Evolutionary conservation across 2,113 vertebrate species (phyloP).

Genomic region (Mionectes macconnelli): DNA sequence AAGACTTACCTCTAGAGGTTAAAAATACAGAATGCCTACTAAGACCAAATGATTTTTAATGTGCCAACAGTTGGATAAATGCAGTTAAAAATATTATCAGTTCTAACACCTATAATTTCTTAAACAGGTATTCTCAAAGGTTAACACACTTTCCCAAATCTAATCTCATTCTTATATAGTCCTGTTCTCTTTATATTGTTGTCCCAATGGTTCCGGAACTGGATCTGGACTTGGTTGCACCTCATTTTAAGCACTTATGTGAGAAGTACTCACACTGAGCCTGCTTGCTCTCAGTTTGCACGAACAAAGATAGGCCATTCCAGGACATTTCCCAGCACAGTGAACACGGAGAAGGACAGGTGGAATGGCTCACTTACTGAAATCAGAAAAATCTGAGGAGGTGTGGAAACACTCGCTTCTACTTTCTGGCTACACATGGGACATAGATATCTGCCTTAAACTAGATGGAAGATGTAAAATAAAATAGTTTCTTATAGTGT

Average conservation of each 20-base stretch:
- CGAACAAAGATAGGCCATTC: not conserved
- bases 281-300: not conserved
- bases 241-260: not conserved
- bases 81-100: not conserved
- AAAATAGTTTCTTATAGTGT: not conserved
- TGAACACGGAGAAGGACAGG: not conserved
- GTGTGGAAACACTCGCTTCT: not conserved
- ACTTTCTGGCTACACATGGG: not conserved
- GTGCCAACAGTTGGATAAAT: not conserved
- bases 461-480: not conserved
- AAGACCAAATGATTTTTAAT: not conserved
- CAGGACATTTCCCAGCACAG: not conserved
- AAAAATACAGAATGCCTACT: not conserved
- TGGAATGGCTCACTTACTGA: not conserved
- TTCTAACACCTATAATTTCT: not conserved
- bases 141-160: not conserved
- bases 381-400: not conserved
- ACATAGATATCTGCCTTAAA: not conserved
- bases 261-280: not conserved
- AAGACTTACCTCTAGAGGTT: not conserved
- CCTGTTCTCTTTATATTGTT: not conserved
- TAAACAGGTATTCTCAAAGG: not conserved
- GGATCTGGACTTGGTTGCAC: not conserved
- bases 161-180: not conserved
- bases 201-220: fast-evolving